These are phyloP conservation scores for Procavia capensis DNA, from an alignment of 2,113 vertebrate genomes.

Conservation along the genomic window DNA sequence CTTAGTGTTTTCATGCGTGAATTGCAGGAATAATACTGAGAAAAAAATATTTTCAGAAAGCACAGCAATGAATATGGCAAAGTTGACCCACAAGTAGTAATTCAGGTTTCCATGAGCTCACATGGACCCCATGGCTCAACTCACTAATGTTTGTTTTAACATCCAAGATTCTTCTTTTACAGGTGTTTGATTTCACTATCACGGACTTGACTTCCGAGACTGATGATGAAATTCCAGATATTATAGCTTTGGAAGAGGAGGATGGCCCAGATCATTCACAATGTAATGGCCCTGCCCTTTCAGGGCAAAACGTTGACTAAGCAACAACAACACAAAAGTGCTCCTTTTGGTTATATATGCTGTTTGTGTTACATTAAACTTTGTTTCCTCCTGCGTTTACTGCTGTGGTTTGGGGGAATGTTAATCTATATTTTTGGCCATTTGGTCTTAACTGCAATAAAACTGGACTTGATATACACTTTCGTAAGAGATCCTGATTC, in stretches of 20 bases:
- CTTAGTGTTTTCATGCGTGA: slow-evolving; percentile 3
- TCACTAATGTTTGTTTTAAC: slow-evolving; percentile 65
- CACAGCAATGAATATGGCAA: not conserved
- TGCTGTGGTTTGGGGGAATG: slow-evolving; percentile 66
- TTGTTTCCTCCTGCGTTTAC: slow-evolving; percentile 66
- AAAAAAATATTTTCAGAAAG: not conserved
- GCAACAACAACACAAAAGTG: slow-evolving; percentile 31
- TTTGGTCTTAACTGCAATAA: slow-evolving; percentile 54
- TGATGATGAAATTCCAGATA: slow-evolving; percentile 88
- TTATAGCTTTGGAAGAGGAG: slow-evolving; percentile 88
- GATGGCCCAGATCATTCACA: slow-evolving; percentile 83
- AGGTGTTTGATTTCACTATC: slow-evolving; percentile 88
- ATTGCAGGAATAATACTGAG: not conserved
- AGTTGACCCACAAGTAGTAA: not conserved
- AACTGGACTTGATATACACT: not conserved
- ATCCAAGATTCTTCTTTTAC: slow-evolving; percentile 79
- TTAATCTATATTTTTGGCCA: not conserved
- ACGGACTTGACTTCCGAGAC: slow-evolving; percentile 88
- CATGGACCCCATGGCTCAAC: not conserved
- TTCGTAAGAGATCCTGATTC: not conserved
- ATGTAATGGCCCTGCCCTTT: slow-evolving; percentile 75
- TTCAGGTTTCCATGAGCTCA: not conserved
- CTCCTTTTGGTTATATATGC: slow-evolving; percentile 40
- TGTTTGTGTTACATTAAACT: slow-evolving; percentile 76
- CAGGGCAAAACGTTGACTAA: slow-evolving; percentile 80